Base-by-base conservation (phyloP, 2,797 vertebrate species). In the Tympanoctomys barrerae region DNA sequence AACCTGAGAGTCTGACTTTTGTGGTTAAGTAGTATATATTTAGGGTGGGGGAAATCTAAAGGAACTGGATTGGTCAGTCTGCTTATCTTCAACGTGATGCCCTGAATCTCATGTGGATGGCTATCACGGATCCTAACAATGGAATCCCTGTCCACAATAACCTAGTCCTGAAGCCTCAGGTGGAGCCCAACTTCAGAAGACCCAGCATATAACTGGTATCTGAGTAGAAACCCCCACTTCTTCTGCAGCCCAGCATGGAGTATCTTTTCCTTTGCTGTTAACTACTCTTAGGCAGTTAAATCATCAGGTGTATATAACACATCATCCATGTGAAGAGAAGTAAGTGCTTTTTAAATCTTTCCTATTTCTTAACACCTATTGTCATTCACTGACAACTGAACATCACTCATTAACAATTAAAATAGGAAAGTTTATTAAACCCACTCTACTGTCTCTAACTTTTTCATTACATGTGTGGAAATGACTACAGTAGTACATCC, bases 401-500 rank as follows among this genome's bases (percentile, higher is more conserved):
- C 22, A 39, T 66, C 62, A 83, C 83, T 90, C 46, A 8, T 46
- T 31, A 61, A 52, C 87, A 88, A 81, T 85, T 75, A 88, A 87
- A 87, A 94, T 52, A 46, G 46, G 54, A 70, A 84, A 66, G 62
- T 78, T 87, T 89, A 78, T 49, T 59, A 64, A 79, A 75, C 59
- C 18, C 10, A 28, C 42, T 77, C 52, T 77, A 13, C 28, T 11
- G 26, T 71, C 49, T 81, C 39, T 59, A 81, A 52, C 22, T 61
- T 89, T 81, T 77, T 59, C 59, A 42, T 61, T 59, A 59, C 36
- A 31, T 0, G 1, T 22, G 39, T 87, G 71, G 84, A 82, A 89
- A 90, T 86, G 66, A 92, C 28, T 62, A 31, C 83, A 62, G 66
- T 78, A 92, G 54, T 13, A 66, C 2, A 52, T 57, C 46, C 33